Evolutionary conservation across 23 tunicate genomes (phyloP), one percentile per base, ranked within the genome.

Genomic region (Styela clava): DNA sequence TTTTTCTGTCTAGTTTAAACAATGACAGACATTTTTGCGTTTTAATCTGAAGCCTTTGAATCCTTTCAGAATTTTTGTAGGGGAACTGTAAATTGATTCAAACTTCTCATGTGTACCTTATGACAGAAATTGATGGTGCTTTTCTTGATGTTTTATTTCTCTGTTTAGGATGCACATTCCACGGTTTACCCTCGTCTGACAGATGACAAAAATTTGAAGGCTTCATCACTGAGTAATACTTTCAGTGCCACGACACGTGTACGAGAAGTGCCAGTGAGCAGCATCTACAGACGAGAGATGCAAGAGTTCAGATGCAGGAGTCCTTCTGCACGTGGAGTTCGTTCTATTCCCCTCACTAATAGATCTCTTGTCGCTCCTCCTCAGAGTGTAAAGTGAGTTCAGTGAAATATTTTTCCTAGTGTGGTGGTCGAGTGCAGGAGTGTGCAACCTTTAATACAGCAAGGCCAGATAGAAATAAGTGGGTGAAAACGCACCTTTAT

Each of bases 181-280:
- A 20, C 78, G 16, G 36, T 64, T 5, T 83, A 86, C 61, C 97
- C 97, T 16, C 84, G 83, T 36, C 73, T 81, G 61, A 91, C 97
- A 3, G 97, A 91, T 63, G 97, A 91, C 69, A 82, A 35, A 44
- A 91, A 91, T 78, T 68, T 91, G 82, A 85, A 86, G 71, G 69
- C 90, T 2, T 91, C 97, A 24, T 82, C 97, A 22, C 72, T 88
- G 0, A 84, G 84, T 68, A 91, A 91, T 67, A 86, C 97, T 9
- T 91, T 91, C 76, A 91, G 97, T 69, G 97, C 97, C 70, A 91
- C 97, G 61, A 91, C 97, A 25, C 69, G 89, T 36, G 89, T 91
- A 30, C 85, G 97, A 21, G 97, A 91, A 56, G 97, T 91, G 61
- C 97, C 97, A 82, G 97, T 91, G 31, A 23, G 80, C 69, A 85